phyloP scores from a whole-genome alignment of 1,140 invertebrate species.

The Uloborus diversus region DNA sequence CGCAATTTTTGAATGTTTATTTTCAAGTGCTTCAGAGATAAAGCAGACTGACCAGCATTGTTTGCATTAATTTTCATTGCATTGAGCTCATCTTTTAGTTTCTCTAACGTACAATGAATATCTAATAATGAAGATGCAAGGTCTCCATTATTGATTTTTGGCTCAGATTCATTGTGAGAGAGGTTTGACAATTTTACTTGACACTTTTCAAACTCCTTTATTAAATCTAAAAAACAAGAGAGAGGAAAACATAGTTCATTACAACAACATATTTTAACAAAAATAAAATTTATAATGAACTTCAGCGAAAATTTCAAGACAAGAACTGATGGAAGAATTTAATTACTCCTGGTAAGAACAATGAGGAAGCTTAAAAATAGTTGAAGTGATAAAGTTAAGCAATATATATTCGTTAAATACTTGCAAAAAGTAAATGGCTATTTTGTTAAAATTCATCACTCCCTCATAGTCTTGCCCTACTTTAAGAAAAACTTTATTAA shows the following conservation, averaged over 20 bases:
- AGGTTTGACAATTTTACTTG: not conserved
- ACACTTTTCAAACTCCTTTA: slow-evolving; percentile 30
- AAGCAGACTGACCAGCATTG: not conserved
- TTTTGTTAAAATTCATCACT: too few relatives aligned
- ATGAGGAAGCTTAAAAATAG: too few relatives aligned
- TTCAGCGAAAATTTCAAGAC: too few relatives aligned
- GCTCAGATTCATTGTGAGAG: not conserved
- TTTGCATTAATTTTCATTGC: not conserved
- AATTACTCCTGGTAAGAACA: too few relatives aligned
- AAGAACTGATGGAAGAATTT: too few relatives aligned
- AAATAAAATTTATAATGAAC: too few relatives aligned
- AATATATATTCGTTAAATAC: too few relatives aligned
- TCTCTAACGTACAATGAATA: slow-evolving; percentile 8
- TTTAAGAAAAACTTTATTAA: too few relatives aligned
- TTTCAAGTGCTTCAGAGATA: not conserved
- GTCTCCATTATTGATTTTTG: not conserved
- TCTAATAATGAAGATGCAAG: not conserved
- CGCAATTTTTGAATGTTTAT: slow-evolving; percentile 33
- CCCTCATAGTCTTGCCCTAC: too few relatives aligned
- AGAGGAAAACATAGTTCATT: not conserved
- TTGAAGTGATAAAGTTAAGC: too few relatives aligned
- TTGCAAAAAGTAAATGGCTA: too few relatives aligned
- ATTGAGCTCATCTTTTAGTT: slow-evolving; percentile 5
- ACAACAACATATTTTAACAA: not conserved
- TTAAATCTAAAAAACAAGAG: slow-evolving; percentile 2